Evolutionary conservation across 2,113 vertebrate genomes (phyloP), one percentile per base, ranked within the genome.

Genomic region (Cercopithecus mona): DNA sequence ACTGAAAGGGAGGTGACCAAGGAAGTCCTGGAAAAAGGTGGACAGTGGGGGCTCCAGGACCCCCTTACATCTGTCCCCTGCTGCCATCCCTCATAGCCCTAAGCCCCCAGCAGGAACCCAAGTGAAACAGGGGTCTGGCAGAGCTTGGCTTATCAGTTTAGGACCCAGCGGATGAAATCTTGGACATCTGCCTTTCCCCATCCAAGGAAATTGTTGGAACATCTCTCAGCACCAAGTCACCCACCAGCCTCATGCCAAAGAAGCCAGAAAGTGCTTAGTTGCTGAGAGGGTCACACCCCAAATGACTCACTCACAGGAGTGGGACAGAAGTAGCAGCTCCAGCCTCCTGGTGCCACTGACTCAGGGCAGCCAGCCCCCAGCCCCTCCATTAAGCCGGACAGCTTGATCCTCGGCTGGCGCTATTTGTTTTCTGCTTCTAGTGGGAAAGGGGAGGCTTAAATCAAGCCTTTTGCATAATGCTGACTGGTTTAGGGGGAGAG

Each of bases 211-310:
- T 14, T 72, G 76, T 66, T 94, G 85, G 70, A 52, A 59, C 59
- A 14, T 68, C 57, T 43, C 72, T 90, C 8, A 12, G 50, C 52
- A 7, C 88, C 90, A 40, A 70, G 66, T 92, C 57, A 40, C 76
- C 88, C 11, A 22, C 45, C 57, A 92, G 66, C 48, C 52, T 81
- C 32, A 4, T n/a, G 82, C 93, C 93, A 73, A 57, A 95, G 93
- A 66, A 86, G 48, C 45, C 79, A 87, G 84, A 61, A 90, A 89
- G 64, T 55, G 79, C 81, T 88, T 52, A 22, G 55, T 57, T 38
- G 75, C 86, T 30, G 3, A 64, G n/a, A 76, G 48, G 52, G 97
- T 61, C 93, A 95, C 97, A 88, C 95, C 98, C 94, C 57, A 68
- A 20, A 45, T 97, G 97, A 96, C 75, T 96, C 96, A 96, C 7